Base-by-base conservation (phyloP, 2,797 vertebrate genomes). In the Champsocephalus gunnari region DNA sequence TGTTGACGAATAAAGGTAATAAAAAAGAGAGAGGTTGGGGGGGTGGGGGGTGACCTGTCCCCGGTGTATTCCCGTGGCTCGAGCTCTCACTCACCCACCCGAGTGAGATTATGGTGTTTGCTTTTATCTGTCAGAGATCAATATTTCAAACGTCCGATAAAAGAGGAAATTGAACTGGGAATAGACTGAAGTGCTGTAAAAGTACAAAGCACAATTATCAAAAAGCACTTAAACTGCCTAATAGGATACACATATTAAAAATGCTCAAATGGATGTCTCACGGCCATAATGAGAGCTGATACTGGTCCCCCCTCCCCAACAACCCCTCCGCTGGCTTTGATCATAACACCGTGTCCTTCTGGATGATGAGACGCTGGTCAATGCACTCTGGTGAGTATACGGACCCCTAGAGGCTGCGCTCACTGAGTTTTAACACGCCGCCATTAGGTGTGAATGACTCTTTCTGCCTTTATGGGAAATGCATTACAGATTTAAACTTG, bases 131-230 rank as follows among this genome's bases (percentile, higher is more conserved):
- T 98, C 98, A 97, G 96, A 96, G 97, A 99, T 99, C 98, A 99
- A 99, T 99, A 99, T 99, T 99, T 99, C 97, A 99, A 99, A 99
- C 96, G 96, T 98, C 95, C 95, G 97, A 99, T 99, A 99, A 99
- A 99, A 99, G 97, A 97, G 97, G 95, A 99, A 97, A 99, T 99
- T 99, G 98, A 97, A 98, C 97, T 99, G 98, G 98, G 98, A 99
- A 99, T 99, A 98, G 98, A 96, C 96, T 95, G 96, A 95, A 98
- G 98, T 98, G 97, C 97, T 96, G 96, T 99, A 99, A 99, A 99
- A 98, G 97, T 98, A 99, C 98, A 99, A 99, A 99, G 98, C 96
- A 98, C 98, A 99, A 99, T 99, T 99, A 99, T 99, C 98, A 99
- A 99, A 99, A 99, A 97, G 97, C 98, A 99, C 98, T 99, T 99